Conservation (phyloP, 2,113 vertebrate species). For the Corythornis vintsioides region DNA sequence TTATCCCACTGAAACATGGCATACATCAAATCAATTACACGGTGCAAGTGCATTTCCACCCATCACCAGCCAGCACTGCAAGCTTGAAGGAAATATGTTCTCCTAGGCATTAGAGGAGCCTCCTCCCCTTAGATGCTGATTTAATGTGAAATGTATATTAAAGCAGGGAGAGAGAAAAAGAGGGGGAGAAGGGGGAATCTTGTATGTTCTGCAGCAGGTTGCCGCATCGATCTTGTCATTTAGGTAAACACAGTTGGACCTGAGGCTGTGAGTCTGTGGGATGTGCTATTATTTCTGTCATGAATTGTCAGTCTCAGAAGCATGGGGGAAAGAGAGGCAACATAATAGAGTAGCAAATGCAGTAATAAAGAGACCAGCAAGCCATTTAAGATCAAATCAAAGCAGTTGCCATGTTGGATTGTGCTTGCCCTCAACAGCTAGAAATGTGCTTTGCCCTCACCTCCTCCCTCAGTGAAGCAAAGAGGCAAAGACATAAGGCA, state of each 20-base stretch:
- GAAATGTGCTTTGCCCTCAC: not conserved
- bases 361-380: not conserved
- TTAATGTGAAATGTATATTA: slow-evolving; percentile 31
- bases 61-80: not conserved
- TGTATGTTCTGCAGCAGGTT: not conserved
- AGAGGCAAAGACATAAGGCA: not conserved
- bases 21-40: slow-evolving; percentile 23
- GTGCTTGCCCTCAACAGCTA: not conserved
- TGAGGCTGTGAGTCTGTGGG: slow-evolving; percentile 14
- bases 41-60: not conserved
- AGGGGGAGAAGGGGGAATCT: not conserved
- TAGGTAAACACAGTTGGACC: not conserved
- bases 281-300: slow-evolving; percentile 19
- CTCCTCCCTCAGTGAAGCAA: fast-evolving
- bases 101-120: not conserved
- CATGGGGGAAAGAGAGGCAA: not conserved
- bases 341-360: not conserved
- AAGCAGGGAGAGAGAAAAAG: not conserved
- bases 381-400: not conserved
- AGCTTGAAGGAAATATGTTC: not conserved
- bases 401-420: not conserved
- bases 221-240: slow-evolving; percentile 22
- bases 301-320: not conserved
- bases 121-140: slow-evolving; percentile 34
- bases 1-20: not conserved